These are phyloP conservation scores for Syngnathus typhle DNA, from an alignment of 2,113 vertebrate species.

Conservation along the genomic window DNA sequence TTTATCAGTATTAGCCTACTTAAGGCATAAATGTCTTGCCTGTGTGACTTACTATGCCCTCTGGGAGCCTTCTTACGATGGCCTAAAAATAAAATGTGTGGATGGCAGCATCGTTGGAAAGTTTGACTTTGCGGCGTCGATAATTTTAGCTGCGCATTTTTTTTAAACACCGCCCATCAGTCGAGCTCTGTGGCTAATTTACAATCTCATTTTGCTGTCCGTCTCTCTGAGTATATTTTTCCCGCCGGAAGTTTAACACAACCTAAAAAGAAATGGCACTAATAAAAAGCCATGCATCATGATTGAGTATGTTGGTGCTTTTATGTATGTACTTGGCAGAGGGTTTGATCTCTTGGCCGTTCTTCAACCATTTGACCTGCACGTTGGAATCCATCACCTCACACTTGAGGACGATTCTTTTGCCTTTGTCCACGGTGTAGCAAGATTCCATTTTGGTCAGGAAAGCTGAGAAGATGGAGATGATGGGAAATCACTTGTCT, in stretches of 20 bases:
- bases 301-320: conserved; percentile 8
- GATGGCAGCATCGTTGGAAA: conserved; percentile 29
- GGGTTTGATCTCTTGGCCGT: conserved; percentile 82
- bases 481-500: background rate
- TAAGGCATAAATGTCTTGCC: conserved; percentile 31
- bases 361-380: conserved; percentile 85
- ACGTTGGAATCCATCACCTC: conserved; percentile 77
- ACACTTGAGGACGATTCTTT: conserved; percentile 78
- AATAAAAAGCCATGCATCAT: background rate
- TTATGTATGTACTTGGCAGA: conserved; percentile 75
- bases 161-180: conserved; percentile 27
- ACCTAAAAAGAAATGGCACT: background rate
- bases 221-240: conserved; percentile 18
- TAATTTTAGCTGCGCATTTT: conserved; percentile 55
- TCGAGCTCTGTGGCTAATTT: conserved; percentile 21
- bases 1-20: conserved; percentile 12
- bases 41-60: conserved; percentile 19
- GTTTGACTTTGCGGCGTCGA: conserved; percentile 31
- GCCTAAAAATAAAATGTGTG: conserved; percentile 59
- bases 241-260: background rate
- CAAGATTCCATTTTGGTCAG: conserved; percentile 77
- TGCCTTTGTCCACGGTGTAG: conserved; percentile 82
- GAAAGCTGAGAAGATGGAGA: conserved; percentile 70
- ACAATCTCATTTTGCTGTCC: background rate
- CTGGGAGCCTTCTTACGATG: conserved; percentile 39